Conservation (phyloP, 2,888 invertebrate genomes). For the Therioaphis trifolii region DNA sequence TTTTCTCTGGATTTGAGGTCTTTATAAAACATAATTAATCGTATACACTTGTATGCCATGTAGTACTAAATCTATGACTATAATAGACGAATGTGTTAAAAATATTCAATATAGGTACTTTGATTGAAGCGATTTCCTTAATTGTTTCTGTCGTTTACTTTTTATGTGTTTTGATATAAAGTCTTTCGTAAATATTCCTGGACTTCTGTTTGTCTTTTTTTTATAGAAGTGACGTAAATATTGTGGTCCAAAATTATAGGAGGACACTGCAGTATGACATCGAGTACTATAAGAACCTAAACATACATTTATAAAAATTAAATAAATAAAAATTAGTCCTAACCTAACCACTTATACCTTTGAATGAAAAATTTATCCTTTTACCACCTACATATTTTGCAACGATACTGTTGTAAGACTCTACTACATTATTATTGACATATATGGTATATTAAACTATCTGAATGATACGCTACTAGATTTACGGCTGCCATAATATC, state of each 20-base stretch:
- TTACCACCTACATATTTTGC: constrained; percentile 11
- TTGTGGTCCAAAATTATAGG: constrained; percentile 10
- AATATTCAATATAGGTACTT: not conserved
- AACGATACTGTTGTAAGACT: constrained; percentile 1
- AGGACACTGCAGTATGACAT: constrained; percentile 6
- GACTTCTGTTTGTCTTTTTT: not conserved
- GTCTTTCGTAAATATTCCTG: constrained; percentile 8
- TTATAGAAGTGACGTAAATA: constrained; percentile 14
- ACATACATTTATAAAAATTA: not conserved
- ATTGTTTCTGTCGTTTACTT: not conserved
- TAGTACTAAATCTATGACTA: not conserved
- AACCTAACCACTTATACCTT: constrained; percentile 7
- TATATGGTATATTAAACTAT: constrained; percentile 9
- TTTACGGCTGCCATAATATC: constrained; percentile 18
- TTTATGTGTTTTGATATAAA: constrained; percentile 13
- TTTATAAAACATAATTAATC: constrained; percentile 13
- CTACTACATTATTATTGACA: constrained; percentile 27
- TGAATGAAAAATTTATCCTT: constrained; percentile 20
- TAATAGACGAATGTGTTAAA: not conserved
- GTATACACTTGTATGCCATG: not conserved
- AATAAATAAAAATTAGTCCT: not conserved
- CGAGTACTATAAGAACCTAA: not conserved
- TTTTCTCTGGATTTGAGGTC: not conserved
- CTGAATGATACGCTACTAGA: constrained; percentile 16
- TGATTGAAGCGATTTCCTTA: constrained; percentile 10